Percentiles rank a stretch among this genome's conserved stretches.
Evolutionary conservation across 2,113 vertebrate species (phyloP).

Genomic region (Xiphophorus maculatus): DNA sequence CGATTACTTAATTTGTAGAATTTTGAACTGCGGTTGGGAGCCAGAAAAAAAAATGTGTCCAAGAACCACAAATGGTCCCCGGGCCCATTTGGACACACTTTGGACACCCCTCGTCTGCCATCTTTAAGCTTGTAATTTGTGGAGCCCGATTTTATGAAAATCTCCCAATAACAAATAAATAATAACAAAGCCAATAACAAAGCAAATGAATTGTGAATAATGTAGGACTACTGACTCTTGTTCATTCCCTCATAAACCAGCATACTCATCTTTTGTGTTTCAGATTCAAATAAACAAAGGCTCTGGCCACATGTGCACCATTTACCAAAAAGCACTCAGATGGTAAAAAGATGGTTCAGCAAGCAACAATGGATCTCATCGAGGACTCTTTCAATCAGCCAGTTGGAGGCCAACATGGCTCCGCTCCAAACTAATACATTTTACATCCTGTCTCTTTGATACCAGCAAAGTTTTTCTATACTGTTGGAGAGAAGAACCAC

Average conservation of each 20-base stretch:
- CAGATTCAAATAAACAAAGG: constrained; percentile 28
- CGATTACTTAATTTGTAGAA: no score
- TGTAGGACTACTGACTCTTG: not conserved
- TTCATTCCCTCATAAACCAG: constrained; percentile 21
- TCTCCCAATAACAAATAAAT: not conserved
- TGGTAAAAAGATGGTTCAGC: constrained; percentile 27
- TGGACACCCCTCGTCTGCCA: no score
- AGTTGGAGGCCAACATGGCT: constrained; percentile 37
- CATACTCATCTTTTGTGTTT: constrained; percentile 15
- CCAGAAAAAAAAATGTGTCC: no score
- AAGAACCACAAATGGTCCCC: no score
- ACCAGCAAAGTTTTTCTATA: constrained; percentile 1
- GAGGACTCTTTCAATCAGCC: constrained; percentile 51
- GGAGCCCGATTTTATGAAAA: not conserved
- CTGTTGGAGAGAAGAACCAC: constrained; percentile 7
- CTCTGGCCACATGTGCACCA: constrained; percentile 10
- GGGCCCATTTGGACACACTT: no score
- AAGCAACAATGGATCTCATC: constrained; percentile 28
- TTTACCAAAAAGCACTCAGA: constrained; percentile 18
- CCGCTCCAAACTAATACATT: constrained; percentile 59
- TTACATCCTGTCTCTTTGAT: constrained; percentile 52
- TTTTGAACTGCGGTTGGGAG: no score
- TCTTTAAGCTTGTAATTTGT: not conserved
- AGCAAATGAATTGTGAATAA: not conserved
- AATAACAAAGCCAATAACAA: not conserved